phyloP scores from a whole-genome alignment of 2,113 vertebrate genomes.

The Cinclus mexicanus region DNA sequence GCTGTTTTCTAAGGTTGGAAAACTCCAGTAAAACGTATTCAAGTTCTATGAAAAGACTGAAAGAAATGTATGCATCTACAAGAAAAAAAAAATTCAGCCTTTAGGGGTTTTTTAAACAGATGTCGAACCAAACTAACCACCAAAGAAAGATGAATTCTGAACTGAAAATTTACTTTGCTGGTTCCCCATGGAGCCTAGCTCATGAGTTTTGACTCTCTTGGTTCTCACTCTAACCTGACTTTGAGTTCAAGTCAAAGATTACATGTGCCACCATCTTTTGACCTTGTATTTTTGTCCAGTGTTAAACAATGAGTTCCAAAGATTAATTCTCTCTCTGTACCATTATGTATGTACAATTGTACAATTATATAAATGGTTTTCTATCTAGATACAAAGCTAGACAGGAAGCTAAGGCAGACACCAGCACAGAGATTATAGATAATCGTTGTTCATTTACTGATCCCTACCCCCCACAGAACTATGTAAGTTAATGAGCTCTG shows the following conservation, averaged over 20 bases:
- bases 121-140: background rate
- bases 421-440: slow-evolving; percentile 30
- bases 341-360: background rate
- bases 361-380: background rate
- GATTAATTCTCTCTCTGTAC: background rate
- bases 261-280: background rate
- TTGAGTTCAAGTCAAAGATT: background rate
- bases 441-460: slow-evolving; percentile 60
- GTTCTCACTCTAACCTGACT: background rate
- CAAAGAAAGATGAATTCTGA: background rate
- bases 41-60: background rate
- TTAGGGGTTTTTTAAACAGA: background rate
- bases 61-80: background rate
- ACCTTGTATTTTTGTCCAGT: background rate
- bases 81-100: background rate
- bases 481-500: slow-evolving; percentile 63
- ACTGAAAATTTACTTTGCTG: background rate
- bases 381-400: background rate
- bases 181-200: background rate
- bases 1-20: background rate
- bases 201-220: background rate
- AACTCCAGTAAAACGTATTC: background rate
- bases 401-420: background rate
- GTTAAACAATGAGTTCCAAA: background rate
- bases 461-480: slow-evolving; percentile 57